Conservation (phyloP, 1,140 invertebrate species). For the Rhagoletis zephyria region DNA sequence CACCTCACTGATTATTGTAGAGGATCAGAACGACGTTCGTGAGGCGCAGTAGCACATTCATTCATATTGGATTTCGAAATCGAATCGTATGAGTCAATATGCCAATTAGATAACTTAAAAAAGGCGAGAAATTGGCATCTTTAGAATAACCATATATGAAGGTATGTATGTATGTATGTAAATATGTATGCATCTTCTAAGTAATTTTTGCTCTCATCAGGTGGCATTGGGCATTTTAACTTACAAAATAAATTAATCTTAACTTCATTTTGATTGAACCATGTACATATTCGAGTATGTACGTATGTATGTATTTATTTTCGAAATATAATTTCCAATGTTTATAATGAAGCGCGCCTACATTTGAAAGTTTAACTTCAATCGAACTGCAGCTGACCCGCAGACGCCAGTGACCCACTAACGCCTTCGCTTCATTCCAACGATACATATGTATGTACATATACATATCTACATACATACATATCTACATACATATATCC, state of each 20-base stretch:
- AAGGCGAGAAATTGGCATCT: no score
- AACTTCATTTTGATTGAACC: slow-evolving; percentile 5
- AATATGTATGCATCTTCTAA: neutral
- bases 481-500: no score
- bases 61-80: no score
- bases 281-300: neutral
- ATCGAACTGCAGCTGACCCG: neutral
- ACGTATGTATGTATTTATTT: neutral
- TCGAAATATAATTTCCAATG: neutral
- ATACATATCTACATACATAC: no score
- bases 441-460: no score
- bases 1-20: no score
- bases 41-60: no score
- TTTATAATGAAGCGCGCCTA: slow-evolving; percentile 26
- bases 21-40: no score
- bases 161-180: no score
- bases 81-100: no score
- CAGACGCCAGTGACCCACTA: neutral
- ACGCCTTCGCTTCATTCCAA: neutral
- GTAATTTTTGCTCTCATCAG: neutral
- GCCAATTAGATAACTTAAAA: no score
- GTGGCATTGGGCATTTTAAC: neutral
- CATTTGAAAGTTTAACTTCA: slow-evolving; percentile 1
- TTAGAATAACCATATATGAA: no score
- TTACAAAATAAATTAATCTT: slow-evolving; percentile 1